phyloP scores from a whole-genome alignment of 2,113 vertebrate species.

The Mastomys coucha region DNA sequence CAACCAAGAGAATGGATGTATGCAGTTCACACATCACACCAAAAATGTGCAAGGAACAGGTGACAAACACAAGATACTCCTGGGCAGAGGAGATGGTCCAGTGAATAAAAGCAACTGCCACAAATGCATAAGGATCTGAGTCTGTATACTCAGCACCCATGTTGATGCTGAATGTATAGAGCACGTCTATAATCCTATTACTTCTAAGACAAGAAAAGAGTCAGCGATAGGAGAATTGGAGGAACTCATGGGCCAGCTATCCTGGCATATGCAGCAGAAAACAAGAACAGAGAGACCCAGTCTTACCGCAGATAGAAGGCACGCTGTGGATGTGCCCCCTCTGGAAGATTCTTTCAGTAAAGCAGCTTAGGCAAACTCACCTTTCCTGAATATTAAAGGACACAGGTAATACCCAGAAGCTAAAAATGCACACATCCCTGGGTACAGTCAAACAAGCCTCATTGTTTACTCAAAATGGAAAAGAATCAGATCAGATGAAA shows the following conservation, averaged over 20 bases:
- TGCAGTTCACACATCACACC: background rate
- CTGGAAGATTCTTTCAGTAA: background rate
- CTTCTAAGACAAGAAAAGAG: background rate
- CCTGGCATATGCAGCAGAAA: background rate
- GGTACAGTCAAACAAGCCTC: background rate
- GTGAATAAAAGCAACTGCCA: too few relatives aligned
- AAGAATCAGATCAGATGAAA: background rate
- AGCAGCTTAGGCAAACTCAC: background rate
- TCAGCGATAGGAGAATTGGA: too few relatives aligned
- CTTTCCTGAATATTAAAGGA: slow-evolving; percentile 17
- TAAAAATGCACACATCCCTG: background rate
- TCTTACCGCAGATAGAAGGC: background rate
- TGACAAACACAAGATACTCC: background rate
- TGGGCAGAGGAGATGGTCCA: too few relatives aligned
- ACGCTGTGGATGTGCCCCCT: rapidly evolving
- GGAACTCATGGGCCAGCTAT: background rate
- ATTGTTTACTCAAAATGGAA: slow-evolving; percentile 5
- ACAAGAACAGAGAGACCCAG: background rate
- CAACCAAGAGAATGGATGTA: background rate
- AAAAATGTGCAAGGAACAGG: background rate
- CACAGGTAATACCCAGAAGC: background rate
- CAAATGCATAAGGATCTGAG: too few relatives aligned
- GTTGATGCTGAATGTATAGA: background rate
- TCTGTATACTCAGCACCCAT: too few relatives aligned
- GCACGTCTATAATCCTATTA: background rate